These are phyloP conservation scores for Pangasianodon gigas DNA, from an alignment of 2,113 vertebrate species.

Conservation along the genomic window DNA sequence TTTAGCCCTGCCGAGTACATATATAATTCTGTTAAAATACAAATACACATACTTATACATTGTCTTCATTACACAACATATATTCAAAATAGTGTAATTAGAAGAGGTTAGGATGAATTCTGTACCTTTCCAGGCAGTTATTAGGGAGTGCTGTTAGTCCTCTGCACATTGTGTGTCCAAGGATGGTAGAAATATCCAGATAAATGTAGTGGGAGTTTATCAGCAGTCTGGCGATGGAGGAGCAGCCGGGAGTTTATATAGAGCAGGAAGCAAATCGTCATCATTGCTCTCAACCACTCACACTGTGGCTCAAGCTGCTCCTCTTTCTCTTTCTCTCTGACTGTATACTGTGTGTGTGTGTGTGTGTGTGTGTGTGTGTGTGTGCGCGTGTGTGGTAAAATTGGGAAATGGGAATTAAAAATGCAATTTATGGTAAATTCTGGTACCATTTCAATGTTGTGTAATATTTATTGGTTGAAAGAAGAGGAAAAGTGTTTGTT, in stretches of 20 bases:
- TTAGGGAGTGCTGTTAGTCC: constrained; percentile 77
- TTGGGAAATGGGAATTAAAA: constrained; percentile 15
- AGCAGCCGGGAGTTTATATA: constrained; percentile 72
- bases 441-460: neutral
- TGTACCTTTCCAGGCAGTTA: constrained; percentile 88
- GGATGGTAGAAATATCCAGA: constrained; percentile 61
- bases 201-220: constrained; percentile 51
- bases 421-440: neutral
- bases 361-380: constrained; percentile 21
- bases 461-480: neutral
- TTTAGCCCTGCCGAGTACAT: constrained; percentile 78
- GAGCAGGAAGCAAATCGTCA: constrained; percentile 60
- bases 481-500: neutral
- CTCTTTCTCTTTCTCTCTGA: neutral
- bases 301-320: neutral
- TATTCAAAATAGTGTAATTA: neutral
- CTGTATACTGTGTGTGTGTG: constrained; percentile 27
- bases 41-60: neutral
- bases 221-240: constrained; percentile 43
- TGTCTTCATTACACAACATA: neutral
- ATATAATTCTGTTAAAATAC: constrained; percentile 32
- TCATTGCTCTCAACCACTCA: constrained; percentile 65
- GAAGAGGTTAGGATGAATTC: constrained; percentile 17
- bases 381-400: constrained; percentile 18
- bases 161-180: constrained; percentile 79